Conservation (phyloP, 2,113 vertebrate species). For the Fulmarus glacialis region DNA sequence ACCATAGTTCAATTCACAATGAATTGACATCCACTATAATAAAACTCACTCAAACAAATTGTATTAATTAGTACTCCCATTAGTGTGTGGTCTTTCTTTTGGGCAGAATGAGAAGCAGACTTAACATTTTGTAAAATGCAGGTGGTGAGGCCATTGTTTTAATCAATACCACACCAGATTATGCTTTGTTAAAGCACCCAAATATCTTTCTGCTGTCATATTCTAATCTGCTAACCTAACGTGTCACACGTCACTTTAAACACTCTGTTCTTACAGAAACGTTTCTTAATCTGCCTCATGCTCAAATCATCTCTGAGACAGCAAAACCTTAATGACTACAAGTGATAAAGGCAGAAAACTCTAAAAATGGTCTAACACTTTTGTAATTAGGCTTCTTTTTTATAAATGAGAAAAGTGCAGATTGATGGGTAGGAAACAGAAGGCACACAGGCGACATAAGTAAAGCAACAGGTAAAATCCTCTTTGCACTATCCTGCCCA, state of each 20-base stretch:
- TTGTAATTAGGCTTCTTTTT: neutral
- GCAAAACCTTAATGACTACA: neutral
- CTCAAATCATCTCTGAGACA: neutral
- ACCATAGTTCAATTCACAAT: neutral
- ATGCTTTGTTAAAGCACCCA: neutral
- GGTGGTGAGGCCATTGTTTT: neutral
- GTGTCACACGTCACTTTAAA: neutral
- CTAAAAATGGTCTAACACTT: neutral
- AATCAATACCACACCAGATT: neutral
- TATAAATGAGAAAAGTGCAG: neutral
- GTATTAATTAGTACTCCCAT: neutral
- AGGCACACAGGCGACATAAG: neutral
- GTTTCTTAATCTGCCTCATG: neutral
- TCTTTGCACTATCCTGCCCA: neutral
- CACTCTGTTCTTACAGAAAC: neutral
- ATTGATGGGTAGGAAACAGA: neutral
- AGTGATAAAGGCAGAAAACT: neutral
- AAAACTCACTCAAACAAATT: neutral
- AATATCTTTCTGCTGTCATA: neutral
- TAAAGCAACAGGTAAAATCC: neutral
- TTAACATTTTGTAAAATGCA: neutral
- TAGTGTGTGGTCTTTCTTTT: conserved; percentile 26
- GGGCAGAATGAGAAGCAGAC: neutral
- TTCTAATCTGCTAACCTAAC: neutral
- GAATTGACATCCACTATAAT: neutral